phyloP scores from a whole-genome alignment of 2,888 invertebrate species.

The Plagodis dolabraria region DNA sequence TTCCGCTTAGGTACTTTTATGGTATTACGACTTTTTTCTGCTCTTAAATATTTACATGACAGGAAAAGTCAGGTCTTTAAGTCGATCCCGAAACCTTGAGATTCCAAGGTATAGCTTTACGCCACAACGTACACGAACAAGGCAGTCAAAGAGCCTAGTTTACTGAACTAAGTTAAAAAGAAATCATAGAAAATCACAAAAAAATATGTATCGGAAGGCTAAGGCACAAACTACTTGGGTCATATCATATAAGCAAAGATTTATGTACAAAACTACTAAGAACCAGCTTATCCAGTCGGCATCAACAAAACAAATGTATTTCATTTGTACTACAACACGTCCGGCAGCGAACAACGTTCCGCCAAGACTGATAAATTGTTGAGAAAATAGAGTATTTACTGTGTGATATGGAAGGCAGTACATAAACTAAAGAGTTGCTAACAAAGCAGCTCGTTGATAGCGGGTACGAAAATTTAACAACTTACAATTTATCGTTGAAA shows the following conservation, averaged over 20 bases:
- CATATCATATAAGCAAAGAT: background rate
- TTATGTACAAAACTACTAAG: background rate
- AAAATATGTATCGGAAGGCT: background rate
- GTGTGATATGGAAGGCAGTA: slow-evolving; percentile 5
- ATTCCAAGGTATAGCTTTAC: too few species aligned
- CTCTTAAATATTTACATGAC: too few species aligned
- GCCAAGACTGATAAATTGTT: slow-evolving; percentile 35
- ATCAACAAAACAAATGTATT: slow-evolving; percentile 21
- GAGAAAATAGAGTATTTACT: slow-evolving; percentile 38
- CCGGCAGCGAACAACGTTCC: slow-evolving; percentile 18
- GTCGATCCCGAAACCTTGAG: too few species aligned
- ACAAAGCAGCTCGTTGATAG: too few species aligned
- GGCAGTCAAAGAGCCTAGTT: too few species aligned
- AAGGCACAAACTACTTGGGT: background rate
- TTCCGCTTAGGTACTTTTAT: too few species aligned
- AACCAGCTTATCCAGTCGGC: slow-evolving; percentile 15
- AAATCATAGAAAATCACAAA: background rate
- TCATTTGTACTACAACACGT: slow-evolving; percentile 22
- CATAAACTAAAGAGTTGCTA: background rate
- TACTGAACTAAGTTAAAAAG: too few species aligned
- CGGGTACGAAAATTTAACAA: too few species aligned
- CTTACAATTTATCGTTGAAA: too few species aligned
- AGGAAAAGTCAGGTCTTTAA: too few species aligned
- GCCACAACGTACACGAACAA: too few species aligned
- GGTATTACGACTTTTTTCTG: too few species aligned